Conservation (phyloP, 2,797 vertebrate species). For the Nothura maculosa region DNA sequence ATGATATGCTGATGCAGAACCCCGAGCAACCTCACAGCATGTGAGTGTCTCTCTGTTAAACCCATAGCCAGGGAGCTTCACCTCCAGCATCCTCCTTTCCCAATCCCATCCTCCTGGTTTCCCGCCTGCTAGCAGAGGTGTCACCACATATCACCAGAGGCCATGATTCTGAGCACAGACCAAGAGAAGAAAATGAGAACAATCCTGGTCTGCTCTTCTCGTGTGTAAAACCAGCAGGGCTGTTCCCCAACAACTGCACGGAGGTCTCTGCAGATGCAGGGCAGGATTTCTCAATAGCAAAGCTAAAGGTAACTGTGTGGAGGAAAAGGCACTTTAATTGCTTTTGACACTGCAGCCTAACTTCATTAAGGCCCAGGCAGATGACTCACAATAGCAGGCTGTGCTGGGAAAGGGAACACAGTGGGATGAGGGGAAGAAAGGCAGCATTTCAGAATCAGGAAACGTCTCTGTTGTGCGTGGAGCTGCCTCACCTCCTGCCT, state of each 20-base stretch:
- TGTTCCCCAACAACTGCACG: not conserved
- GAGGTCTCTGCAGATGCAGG: not conserved
- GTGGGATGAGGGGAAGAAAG: not conserved
- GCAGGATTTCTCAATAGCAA: not conserved
- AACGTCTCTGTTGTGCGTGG: not conserved
- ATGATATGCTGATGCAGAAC: not conserved
- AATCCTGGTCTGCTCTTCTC: not conserved
- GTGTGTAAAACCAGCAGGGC: not conserved
- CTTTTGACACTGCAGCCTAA: constrained; percentile 18
- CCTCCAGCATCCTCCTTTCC: not conserved
- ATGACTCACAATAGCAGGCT: constrained; percentile 22
- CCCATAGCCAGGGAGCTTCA: accelerated
- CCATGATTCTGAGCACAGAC: not conserved
- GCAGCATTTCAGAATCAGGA: not conserved
- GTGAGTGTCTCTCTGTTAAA: not conserved
- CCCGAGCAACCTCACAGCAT: not conserved
- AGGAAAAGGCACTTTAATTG: constrained; percentile 25
- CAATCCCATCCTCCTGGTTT: not conserved
- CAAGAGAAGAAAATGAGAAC: not conserved
- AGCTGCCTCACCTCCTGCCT: not conserved
- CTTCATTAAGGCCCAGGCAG: constrained; percentile 25
- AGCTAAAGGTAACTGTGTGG: constrained; percentile 2
- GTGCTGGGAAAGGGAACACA: not conserved
- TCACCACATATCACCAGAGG: not conserved
- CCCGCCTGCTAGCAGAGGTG: no score